These are phyloP conservation scores for Trochalopteron elliotii DNA, from an alignment of 2,113 vertebrate genomes.

Conservation along the genomic window DNA sequence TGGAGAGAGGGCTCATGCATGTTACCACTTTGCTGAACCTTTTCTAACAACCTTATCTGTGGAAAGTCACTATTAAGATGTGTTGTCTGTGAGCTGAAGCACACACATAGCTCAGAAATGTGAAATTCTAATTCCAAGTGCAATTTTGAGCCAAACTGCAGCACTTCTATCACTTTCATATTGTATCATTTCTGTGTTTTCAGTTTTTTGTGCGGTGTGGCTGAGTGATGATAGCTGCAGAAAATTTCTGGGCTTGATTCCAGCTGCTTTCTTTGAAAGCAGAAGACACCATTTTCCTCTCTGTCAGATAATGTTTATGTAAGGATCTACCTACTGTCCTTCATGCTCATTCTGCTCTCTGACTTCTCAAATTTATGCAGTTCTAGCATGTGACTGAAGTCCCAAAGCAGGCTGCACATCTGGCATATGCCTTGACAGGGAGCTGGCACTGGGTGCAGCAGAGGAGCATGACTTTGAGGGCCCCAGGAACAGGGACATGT, in stretches of 20 bases:
- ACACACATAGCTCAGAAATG: not conserved
- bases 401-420: not conserved
- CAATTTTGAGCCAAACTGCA: not conserved
- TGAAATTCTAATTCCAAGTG: not conserved
- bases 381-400: not conserved
- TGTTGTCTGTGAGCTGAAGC: not conserved
- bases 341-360: not conserved
- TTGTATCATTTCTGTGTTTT: not conserved
- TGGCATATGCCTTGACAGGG: accelerated
- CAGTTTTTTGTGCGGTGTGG: not conserved
- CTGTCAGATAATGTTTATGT: not conserved
- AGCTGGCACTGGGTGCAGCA: not conserved
- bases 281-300: not conserved
- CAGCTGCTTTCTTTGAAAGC: constrained; percentile 15
- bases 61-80: not conserved
- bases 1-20: not conserved
- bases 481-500: not conserved
- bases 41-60: not conserved
- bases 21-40: not conserved
- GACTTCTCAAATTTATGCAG: not conserved
- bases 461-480: not conserved
- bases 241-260: constrained; percentile 12
- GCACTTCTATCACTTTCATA: not conserved
- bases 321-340: not conserved
- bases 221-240: constrained; percentile 2